Base-by-base conservation (phyloP, 1,140 invertebrate species). In the Solenopsis fugax region DNA sequence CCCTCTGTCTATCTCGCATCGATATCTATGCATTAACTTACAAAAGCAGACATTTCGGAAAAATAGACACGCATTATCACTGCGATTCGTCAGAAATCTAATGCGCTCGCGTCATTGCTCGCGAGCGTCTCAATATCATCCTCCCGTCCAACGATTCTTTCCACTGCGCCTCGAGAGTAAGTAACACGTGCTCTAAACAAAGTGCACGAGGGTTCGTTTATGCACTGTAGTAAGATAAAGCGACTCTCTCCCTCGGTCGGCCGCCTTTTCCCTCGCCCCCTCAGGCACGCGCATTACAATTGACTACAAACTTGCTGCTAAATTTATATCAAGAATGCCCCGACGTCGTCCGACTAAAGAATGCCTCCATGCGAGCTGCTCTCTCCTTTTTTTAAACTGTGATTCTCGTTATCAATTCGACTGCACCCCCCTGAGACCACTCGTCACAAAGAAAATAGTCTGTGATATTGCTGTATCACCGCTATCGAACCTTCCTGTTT, bases 21-120 rank as follows among this genome's bases (percentile, higher is more conserved):
- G 73, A 37, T 90, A 89, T 91, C 89, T 92, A 87, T 90, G 89
- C 87, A 71, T 87, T 92, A 80, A 84, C 56, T 90, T 93, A 92
- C 87, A 93, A 92, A 93, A 93, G 88, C 90, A 86, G 80, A 91
- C 80, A 90, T 21, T 80, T 89, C 80, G 72, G 85, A 91, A 88
- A 87, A 92, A 89, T 88, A 92, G 77, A 89, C 80, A 88, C 69
- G 77, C 85, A 52, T 77, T 84, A 76, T 84, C 54, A 54, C 18
- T 85, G 13, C 10, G 85, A 52, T 62, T 58, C 69, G 60, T 24
- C 48, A 85, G 24, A 85, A 82, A 52, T 72, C 54, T 82, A 60
- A 58, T 21, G 41, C 54, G 52, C 67, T 65, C 62, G 29, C 29
- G 41, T 80, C 21, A 13, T 21, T 18, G 34, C 10, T 24, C 34